Percentiles rank a stretch among this genome's conserved stretches.
Evolutionary conservation across 1,140 invertebrate species (phyloP).

Genomic region (Bombus pyrosoma): DNA sequence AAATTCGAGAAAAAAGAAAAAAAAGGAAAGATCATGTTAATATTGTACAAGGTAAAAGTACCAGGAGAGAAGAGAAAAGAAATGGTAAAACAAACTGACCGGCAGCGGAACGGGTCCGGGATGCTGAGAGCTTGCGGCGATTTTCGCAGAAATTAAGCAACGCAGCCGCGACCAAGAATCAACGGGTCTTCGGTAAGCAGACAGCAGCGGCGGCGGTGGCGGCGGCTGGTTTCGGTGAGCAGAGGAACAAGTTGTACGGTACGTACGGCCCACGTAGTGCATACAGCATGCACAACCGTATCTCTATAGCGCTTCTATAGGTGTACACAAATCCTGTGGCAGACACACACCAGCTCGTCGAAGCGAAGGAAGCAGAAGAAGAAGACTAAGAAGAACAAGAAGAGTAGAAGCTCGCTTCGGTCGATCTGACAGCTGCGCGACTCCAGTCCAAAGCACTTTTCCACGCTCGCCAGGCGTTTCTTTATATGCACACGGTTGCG

Average conservation of each 20-base stretch:
- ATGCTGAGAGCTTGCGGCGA: slow-evolving; percentile 18
- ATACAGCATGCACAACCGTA: slow-evolving; percentile 10
- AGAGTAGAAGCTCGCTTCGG: neutral
- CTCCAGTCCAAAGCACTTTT: slow-evolving; percentile 49
- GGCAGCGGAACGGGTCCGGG: slow-evolving; percentile 7
- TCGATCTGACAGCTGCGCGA: slow-evolving; percentile 62
- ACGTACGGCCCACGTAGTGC: slow-evolving; percentile 8
- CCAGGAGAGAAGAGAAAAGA: neutral
- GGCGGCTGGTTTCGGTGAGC: neutral
- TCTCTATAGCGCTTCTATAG: slow-evolving; percentile 23
- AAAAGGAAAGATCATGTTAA: neutral
- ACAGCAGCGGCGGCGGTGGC: neutral
- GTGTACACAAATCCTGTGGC: slow-evolving; percentile 15
- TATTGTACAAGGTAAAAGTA: neutral
- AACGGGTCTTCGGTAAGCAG: slow-evolving; percentile 24
- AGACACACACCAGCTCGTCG: neutral
- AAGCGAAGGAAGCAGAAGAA: neutral
- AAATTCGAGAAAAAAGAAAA: neutral
- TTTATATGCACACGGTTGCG: slow-evolving; percentile 36
- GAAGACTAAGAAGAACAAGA: neutral
- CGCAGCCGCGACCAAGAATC: neutral
- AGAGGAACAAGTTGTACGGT: slow-evolving; percentile 41
- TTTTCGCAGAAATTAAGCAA: slow-evolving; percentile 46
- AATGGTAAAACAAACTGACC: slow-evolving; percentile 12
- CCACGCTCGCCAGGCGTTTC: slow-evolving; percentile 40